Evolutionary conservation across 2,797 vertebrate genomes (phyloP).

Genomic region (Silurus lanzhouensis): DNA sequence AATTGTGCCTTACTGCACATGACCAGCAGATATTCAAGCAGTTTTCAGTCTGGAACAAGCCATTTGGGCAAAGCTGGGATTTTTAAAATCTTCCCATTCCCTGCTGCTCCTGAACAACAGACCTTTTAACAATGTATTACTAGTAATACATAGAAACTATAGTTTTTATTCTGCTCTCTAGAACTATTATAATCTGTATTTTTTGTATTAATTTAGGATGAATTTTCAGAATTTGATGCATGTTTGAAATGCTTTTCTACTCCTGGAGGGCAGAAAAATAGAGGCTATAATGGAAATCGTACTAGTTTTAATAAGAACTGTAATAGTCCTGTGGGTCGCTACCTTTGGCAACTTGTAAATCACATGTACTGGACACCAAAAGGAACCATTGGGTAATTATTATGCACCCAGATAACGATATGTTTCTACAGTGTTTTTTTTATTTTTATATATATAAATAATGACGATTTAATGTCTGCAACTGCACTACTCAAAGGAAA

Average conservation of each 20-base stretch:
- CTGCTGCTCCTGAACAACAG: background rate
- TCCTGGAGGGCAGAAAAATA: background rate
- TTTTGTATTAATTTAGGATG: background rate
- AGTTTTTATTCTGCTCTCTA: conserved; percentile 53
- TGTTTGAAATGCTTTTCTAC: too few relatives aligned
- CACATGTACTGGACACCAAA: too few relatives aligned
- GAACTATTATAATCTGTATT: background rate
- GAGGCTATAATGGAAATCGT: too few relatives aligned
- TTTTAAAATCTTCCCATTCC: conserved; percentile 62
- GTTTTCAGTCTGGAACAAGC: conserved; percentile 61
- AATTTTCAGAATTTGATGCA: background rate
- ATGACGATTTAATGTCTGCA: too few relatives aligned
- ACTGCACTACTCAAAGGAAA: too few relatives aligned
- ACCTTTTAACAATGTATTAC: conserved; percentile 64
- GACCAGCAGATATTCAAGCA: conserved; percentile 65
- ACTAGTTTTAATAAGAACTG: too few relatives aligned
- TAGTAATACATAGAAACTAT: conserved; percentile 64
- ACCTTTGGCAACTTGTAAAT: too few relatives aligned
- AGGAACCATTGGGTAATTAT: too few relatives aligned
- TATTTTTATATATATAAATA: too few relatives aligned
- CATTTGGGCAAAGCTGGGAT: conserved; percentile 71
- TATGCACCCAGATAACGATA: too few relatives aligned
- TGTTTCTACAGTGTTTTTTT: too few relatives aligned
- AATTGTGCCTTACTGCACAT: conserved; percentile 43
- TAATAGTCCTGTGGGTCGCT: too few relatives aligned